Base-by-base conservation (phyloP, 2,113 vertebrate genomes). In the Empidonax alnorum region DNA sequence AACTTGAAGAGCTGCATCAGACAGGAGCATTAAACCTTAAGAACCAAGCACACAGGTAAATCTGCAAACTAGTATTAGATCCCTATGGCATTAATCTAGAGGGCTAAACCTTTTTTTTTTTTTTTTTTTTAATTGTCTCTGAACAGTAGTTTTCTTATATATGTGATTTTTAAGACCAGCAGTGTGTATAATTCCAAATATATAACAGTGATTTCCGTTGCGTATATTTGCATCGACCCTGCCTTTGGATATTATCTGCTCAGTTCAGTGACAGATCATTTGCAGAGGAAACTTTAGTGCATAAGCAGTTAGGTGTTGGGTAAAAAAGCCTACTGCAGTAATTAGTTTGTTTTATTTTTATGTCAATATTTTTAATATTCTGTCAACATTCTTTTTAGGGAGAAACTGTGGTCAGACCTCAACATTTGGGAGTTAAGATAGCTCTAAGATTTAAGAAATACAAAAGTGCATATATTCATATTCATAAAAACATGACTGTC, bases 21-120 rank as follows among this genome's bases (percentile, higher is more conserved):
- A 91, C 95, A 0, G 98, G 98, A 10, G 97, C 95, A 2, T 98
- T 99, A 90, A 99, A 99, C 96, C 98, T 99, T 21, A 99, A 98
- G 97, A 99, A 99, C 94, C 99, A 99, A 91, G 97, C 98, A 12
- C 99, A 99, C 96, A 99, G 99, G 99, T 99, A 98, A 97, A 72
- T 18, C 18, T 53, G 25, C 7, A 91, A 73, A 66, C 6, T 16
- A 50, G 18, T 52, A 65, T 8, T 8, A 23, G 17, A 66, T 50
- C 7, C 12, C 19, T 33, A 4, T 42, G 33, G 3, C 24, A 30
- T 59, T 75, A 79, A 19, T 37, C 19, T 39, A 35, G 35, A 73
- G 69, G 71, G 15, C 68, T 35, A 80, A 59, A 35, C 2, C 1
- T 50, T 50, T 16, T 17, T 11, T 47, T 25, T 49, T 52, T 50